These are phyloP conservation scores for Magallana gigas DNA, from an alignment of 1,140 invertebrate genomes.

Conservation along the genomic window DNA sequence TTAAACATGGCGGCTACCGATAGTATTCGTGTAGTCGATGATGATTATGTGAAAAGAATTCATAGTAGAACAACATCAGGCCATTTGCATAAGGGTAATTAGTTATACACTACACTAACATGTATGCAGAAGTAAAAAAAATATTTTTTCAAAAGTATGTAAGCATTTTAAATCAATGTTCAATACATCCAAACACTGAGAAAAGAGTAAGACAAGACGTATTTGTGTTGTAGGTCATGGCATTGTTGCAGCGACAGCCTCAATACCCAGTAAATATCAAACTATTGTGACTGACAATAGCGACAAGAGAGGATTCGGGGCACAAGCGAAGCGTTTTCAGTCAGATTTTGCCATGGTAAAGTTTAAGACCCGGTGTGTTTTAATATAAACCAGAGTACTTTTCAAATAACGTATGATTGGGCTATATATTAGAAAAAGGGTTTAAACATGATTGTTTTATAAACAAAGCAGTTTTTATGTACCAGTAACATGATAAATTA, in stretches of 20 bases:
- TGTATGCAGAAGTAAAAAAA: no score
- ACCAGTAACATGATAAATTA: no score
- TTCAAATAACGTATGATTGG: no score
- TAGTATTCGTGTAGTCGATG: slow-evolving; percentile 74
- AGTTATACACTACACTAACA: neutral
- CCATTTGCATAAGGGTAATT: slow-evolving; percentile 76
- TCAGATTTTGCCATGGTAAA: slow-evolving; percentile 62
- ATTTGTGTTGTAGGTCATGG: slow-evolving; percentile 69
- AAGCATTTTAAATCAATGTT: no score
- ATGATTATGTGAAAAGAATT: slow-evolving; percentile 71
- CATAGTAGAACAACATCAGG: slow-evolving; percentile 72
- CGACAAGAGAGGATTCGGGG: slow-evolving; percentile 76
- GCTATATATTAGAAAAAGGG: no score
- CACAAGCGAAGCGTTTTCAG: slow-evolving; percentile 74
- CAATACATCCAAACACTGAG: no score
- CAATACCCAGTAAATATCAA: slow-evolving; percentile 78
- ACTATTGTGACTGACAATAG: slow-evolving; percentile 77
- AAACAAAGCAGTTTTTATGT: no score
- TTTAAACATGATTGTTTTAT: no score
- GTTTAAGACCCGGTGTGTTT: no score
- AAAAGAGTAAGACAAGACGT: no score
- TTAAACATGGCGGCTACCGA: slow-evolving; percentile 77
- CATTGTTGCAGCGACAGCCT: slow-evolving; percentile 75
- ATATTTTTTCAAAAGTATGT: no score
- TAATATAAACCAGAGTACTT: no score